These are phyloP conservation scores for Tonatia bakeri DNA, from an alignment of 2,113 vertebrate species.

Conservation along the genomic window DNA sequence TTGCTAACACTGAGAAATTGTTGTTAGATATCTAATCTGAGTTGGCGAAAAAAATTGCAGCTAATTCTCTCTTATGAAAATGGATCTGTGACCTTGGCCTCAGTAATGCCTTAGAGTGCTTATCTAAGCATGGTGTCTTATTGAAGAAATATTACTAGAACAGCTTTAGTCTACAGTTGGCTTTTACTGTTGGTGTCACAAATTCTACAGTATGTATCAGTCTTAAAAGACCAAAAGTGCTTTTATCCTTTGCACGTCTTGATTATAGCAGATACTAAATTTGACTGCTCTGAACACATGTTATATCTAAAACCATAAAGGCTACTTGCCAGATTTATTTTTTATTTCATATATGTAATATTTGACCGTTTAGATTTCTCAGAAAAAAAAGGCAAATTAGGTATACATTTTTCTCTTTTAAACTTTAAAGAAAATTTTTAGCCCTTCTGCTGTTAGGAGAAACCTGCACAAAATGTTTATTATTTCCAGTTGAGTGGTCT, in stretches of 20 bases:
- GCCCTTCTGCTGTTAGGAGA: background rate
- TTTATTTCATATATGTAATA: background rate
- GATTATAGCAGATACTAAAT: background rate
- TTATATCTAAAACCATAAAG: background rate
- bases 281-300: background rate
- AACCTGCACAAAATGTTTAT: background rate
- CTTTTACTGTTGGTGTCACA: background rate
- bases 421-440: constrained; percentile 13
- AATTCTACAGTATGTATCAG: background rate
- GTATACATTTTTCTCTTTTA: background rate
- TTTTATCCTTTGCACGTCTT: background rate
- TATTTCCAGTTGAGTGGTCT: background rate
- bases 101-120: background rate
- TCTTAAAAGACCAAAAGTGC: background rate
- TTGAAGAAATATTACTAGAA: background rate
- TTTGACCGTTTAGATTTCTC: background rate
- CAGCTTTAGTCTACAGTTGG: background rate
- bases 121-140: background rate
- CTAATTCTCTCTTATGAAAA: background rate
- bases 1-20: background rate
- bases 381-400: background rate
- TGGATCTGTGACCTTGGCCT: background rate
- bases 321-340: background rate
- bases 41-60: background rate
- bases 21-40: background rate